phyloP scores from a whole-genome alignment of 2,113 vertebrate species.

The Rhea americana region DNA sequence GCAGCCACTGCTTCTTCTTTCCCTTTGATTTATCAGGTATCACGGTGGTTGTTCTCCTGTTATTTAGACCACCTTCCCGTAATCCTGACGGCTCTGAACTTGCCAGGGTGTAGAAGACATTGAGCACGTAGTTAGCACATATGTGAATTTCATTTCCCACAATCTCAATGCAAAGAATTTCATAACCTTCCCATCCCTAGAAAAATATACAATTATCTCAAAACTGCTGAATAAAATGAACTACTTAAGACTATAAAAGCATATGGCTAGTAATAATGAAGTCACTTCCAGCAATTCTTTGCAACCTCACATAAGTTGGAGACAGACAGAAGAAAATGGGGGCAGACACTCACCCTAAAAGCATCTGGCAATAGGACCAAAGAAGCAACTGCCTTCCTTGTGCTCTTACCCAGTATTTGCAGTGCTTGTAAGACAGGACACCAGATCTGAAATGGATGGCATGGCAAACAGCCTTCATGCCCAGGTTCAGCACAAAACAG shows the following conservation, averaged over 20 bases:
- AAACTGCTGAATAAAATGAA: not conserved
- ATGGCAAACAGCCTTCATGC: accelerated
- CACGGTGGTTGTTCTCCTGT: accelerated
- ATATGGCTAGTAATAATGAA: not conserved
- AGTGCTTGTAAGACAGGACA: too few species aligned
- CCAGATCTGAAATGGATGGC: accelerated
- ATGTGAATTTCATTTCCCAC: not conserved
- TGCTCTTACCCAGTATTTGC: not conserved
- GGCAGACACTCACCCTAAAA: not conserved
- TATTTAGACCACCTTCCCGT: not conserved
- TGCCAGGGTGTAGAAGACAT: accelerated
- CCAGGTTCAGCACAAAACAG: not conserved
- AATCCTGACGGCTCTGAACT: not conserved
- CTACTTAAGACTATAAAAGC: not conserved
- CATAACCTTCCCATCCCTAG: not conserved
- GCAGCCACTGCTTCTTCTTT: not conserved
- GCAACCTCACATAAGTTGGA: not conserved
- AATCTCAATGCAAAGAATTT: not conserved
- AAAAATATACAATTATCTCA: not conserved
- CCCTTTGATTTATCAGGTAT: not conserved
- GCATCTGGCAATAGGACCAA: accelerated
- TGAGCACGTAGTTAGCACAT: accelerated
- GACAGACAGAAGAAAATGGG: not conserved
- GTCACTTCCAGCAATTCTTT: not conserved
- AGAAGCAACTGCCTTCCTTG: not conserved